Evolutionary conservation across 30 jellyfish, hydroid and myxozoan species (phyloP).

Genomic region (Catostylus mosaicus): DNA sequence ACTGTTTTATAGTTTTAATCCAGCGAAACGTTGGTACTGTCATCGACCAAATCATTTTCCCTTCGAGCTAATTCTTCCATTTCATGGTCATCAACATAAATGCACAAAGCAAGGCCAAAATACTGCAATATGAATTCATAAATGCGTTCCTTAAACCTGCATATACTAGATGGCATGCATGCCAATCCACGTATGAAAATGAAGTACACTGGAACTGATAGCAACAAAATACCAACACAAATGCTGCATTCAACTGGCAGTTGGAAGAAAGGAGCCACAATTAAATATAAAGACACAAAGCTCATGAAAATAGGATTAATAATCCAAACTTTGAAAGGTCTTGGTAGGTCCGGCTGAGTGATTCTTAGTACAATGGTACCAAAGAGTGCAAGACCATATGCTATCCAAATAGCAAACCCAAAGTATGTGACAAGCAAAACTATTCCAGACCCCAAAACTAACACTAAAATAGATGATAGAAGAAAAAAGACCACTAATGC

Average conservation of each 20-base stretch:
- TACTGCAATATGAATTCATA: not conserved
- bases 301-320: slow-evolving; percentile 23
- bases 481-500: slow-evolving; percentile 8
- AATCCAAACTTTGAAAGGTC: too few species aligned
- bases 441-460: not conserved
- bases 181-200: not conserved
- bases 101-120: not conserved
- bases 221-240: not conserved
- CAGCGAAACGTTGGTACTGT: too few species aligned
- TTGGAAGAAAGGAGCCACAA: slow-evolving; percentile 12
- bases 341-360: too few species aligned
- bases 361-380: too few species aligned
- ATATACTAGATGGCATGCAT: not conserved
- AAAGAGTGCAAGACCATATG: too few species aligned
- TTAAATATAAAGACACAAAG: not conserved
- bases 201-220: slow-evolving; percentile 12
- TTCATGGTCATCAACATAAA: too few species aligned
- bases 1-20: too few species aligned
- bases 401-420: too few species aligned
- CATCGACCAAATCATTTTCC: too few species aligned
- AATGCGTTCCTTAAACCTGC: not conserved
- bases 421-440: not conserved
- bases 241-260: not conserved
- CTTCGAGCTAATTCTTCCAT: too few species aligned
- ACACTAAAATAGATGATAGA: not conserved